A percentile compares a stretch with the other conserved stretches of the same genome.
These are phyloP conservation scores for Eulemur coronatus DNA, from an alignment of 2,797 vertebrate genomes.

Conservation along the genomic window DNA sequence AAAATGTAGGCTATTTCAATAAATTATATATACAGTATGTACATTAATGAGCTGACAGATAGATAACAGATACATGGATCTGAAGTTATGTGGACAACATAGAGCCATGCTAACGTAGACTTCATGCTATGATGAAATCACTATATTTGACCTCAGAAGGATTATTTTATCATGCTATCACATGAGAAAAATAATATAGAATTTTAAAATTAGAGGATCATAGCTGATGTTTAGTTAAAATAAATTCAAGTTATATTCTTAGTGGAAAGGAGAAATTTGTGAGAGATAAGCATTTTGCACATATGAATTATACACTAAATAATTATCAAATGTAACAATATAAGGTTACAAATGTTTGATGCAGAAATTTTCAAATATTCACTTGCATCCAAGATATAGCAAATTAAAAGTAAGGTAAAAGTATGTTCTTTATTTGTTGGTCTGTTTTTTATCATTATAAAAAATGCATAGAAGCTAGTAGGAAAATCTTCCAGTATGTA, in stretches of 20 bases:
- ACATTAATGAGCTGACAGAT: not conserved
- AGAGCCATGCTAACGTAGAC: not conserved
- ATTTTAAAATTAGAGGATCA: not conserved
- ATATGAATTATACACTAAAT: constrained; percentile 15
- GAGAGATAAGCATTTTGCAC: not conserved
- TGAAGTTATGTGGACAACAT: not conserved
- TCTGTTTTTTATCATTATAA: not conserved
- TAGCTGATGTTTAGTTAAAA: constrained; percentile 9
- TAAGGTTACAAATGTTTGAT: not conserved
- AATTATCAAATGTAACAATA: not conserved
- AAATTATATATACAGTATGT: not conserved
- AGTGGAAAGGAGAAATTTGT: not conserved
- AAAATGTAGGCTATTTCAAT: not conserved
- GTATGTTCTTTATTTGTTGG: not conserved
- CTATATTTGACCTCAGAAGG: constrained; percentile 7
- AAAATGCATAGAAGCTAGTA: not conserved
- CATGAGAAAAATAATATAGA: constrained; percentile 2
- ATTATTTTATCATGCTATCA: not conserved
- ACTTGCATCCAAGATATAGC: not conserved
- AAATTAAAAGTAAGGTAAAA: constrained; percentile 13
- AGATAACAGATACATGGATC: not conserved
- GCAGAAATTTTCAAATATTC: constrained; percentile 3
- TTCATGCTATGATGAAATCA: not conserved
- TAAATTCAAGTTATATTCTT: constrained; percentile 34
- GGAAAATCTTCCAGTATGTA: not conserved